A percentile compares a stretch with the other conserved stretches of the same genome.
phyloP scores from a whole-genome alignment of 2,797 vertebrate genomes.

The Hylomyscus alleni region DNA sequence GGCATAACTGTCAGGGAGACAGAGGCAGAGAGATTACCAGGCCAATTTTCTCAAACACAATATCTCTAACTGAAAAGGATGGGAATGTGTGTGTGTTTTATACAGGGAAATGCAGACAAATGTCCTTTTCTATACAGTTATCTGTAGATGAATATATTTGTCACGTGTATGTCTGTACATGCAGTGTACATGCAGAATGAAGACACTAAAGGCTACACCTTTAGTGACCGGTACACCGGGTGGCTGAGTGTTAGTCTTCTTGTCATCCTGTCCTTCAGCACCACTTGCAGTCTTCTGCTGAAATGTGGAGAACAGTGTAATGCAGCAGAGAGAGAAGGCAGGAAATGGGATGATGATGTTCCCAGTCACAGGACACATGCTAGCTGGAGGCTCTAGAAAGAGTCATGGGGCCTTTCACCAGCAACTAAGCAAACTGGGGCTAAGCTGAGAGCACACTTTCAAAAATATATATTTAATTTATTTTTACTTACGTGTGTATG shows the following conservation, averaged over 20 bases:
- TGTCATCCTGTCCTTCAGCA: neutral
- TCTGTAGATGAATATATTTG: neutral
- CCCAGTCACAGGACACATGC: neutral
- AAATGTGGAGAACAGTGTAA: neutral
- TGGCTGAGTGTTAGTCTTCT: neutral
- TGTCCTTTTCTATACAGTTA: slow-evolving; percentile 18
- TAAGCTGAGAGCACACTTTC: neutral
- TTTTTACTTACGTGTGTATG: neutral
- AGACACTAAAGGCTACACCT: neutral
- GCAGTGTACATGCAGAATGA: neutral
- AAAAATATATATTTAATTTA: neutral
- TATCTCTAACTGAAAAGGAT: slow-evolving; percentile 11
- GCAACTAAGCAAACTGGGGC: neutral
- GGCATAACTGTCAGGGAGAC: neutral
- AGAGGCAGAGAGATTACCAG: neutral
- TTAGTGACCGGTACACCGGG: neutral
- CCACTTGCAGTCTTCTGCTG: neutral
- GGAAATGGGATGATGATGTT: neutral
- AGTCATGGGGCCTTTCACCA: neutral
- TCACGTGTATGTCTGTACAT: neutral
- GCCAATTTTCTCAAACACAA: neutral
- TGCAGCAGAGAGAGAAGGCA: neutral
- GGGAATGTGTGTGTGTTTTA: neutral
- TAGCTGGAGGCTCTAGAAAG: neutral
- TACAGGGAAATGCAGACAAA: neutral